Percentiles rank a stretch among this genome's conserved stretches.
Evolutionary conservation across 2,888 invertebrate genomes (phyloP).

Genomic region (Heliconius ismenius): DNA sequence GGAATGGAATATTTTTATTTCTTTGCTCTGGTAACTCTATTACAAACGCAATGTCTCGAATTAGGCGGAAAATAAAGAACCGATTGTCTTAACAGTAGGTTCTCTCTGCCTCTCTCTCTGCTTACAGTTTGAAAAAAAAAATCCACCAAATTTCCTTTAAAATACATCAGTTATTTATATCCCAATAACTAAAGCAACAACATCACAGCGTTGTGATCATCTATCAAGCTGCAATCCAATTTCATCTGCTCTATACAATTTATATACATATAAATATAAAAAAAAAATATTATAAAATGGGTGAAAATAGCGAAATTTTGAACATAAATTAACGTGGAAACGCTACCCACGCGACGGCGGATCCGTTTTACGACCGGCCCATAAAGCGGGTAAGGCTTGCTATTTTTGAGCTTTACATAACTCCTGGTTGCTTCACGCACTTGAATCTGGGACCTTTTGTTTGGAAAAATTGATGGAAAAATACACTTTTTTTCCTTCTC

Average conservation of each 20-base stretch:
- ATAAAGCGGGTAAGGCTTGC: slow-evolving; percentile 46
- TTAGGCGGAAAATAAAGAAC: too few relatives aligned
- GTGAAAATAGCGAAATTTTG: slow-evolving; percentile 37
- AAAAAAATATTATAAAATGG: slow-evolving; percentile 24
- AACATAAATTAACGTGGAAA: slow-evolving; percentile 41
- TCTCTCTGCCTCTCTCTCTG: not conserved
- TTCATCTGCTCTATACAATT: slow-evolving; percentile 18
- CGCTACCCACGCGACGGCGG: slow-evolving; percentile 37
- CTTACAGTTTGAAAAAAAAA: not conserved
- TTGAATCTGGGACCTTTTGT: slow-evolving; percentile 30
- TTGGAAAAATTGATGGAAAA: slow-evolving; percentile 19
- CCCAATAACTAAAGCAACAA: slow-evolving; percentile 9
- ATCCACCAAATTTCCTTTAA: not conserved
- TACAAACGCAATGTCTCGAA: too few relatives aligned
- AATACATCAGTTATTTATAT: not conserved
- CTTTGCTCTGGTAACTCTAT: too few relatives aligned
- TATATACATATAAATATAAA: not conserved
- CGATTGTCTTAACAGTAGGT: not conserved
- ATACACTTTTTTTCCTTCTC: not conserved
- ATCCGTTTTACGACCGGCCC: slow-evolving; percentile 47
- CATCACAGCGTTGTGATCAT: slow-evolving; percentile 6
- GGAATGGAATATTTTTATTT: too few relatives aligned
- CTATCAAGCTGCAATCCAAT: slow-evolving; percentile 13
- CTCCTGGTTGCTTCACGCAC: slow-evolving; percentile 35
- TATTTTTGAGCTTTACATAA: slow-evolving; percentile 52